These are phyloP conservation scores for Drosophila repleta DNA, from an alignment of 1,140 invertebrate species.

Conservation along the genomic window DNA sequence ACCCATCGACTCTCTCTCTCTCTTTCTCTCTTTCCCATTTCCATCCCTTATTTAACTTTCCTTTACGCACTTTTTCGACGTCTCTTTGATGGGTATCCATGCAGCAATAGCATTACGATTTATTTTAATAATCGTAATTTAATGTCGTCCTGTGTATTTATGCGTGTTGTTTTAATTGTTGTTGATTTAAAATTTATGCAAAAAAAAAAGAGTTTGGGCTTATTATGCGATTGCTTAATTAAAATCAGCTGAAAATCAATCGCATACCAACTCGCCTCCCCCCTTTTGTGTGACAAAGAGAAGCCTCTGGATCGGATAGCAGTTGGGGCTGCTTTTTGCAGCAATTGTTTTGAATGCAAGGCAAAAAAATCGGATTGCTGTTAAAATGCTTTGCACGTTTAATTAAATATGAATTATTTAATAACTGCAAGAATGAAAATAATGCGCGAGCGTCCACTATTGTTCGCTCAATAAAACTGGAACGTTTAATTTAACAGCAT, in stretches of 20 bases:
- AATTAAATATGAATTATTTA: slow-evolving; percentile 51
- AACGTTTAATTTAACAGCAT: slow-evolving; percentile 25
- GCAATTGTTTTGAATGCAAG: neutral
- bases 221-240: slow-evolving; percentile 70
- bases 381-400: slow-evolving; percentile 19
- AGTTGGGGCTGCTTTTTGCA: neutral
- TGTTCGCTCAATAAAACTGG: slow-evolving; percentile 10
- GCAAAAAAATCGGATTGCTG: slow-evolving; percentile 8
- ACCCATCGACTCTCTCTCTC: neutral
- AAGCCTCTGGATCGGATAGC: neutral
- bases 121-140: slow-evolving; percentile 60
- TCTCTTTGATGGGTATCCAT: neutral
- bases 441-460: slow-evolving; percentile 1
- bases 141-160: slow-evolving; percentile 50
- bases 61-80: neutral
- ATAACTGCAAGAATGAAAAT: slow-evolving; percentile 13
- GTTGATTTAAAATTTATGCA: slow-evolving; percentile 58
- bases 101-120: slow-evolving; percentile 20
- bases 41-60: neutral
- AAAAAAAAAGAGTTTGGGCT: slow-evolving; percentile 23
- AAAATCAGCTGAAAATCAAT: slow-evolving; percentile 63
- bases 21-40: neutral
- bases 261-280: neutral
- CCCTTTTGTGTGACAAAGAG: neutral
- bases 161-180: slow-evolving; percentile 69